phyloP scores from a whole-genome alignment of 2,797 vertebrate species.

The Melopsittacus undulatus region DNA sequence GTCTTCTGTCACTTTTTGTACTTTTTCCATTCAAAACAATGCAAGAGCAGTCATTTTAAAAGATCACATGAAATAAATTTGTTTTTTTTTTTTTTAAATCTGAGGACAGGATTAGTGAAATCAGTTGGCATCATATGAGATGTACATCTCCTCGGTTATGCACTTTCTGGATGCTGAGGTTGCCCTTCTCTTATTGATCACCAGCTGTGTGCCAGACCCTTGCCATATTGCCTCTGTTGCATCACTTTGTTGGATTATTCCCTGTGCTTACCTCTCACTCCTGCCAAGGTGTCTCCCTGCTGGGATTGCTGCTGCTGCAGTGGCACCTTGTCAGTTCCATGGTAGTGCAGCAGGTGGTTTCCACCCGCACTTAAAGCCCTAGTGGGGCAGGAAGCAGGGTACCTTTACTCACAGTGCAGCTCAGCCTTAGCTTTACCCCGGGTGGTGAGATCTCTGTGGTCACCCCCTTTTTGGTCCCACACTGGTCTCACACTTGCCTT shows the following conservation, averaged over 20 bases:
- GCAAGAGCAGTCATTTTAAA: neutral
- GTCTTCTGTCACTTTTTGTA: neutral
- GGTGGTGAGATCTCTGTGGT: neutral
- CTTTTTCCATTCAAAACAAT: neutral
- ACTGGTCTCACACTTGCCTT: neutral
- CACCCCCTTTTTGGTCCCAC: neutral
- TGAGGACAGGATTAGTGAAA: neutral
- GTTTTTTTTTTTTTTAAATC: neutral
- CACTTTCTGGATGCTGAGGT: neutral
- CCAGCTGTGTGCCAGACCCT: neutral
- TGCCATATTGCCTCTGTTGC: neutral
- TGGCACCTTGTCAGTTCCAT: rapidly evolving
- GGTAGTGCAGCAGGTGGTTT: neutral
- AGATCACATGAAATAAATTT: neutral
- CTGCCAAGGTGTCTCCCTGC: rapidly evolving
- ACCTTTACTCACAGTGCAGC: neutral
- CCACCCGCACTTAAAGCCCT: neutral
- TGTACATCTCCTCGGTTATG: neutral
- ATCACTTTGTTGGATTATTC: neutral
- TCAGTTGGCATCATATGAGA: neutral
- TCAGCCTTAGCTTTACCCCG: neutral
- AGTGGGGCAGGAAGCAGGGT: neutral
- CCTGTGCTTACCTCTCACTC: neutral
- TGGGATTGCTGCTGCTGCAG: rapidly evolving
- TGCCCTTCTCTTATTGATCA: neutral